Conservation (phyloP, 2,888 invertebrate genomes). For the Hipparchia semele region DNA sequence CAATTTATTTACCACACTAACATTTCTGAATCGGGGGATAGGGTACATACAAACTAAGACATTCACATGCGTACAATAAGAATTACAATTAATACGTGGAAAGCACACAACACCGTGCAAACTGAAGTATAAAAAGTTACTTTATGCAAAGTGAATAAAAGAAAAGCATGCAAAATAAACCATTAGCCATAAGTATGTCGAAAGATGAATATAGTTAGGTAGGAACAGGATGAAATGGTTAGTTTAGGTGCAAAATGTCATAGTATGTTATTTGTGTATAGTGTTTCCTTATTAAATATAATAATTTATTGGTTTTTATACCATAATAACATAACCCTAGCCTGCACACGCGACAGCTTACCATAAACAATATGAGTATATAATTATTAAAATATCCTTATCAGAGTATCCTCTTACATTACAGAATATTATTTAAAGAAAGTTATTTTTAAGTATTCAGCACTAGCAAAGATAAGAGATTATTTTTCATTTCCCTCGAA, state of each 20-base stretch:
- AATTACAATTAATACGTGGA: conserved; percentile 19
- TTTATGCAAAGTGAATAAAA: conserved; percentile 15
- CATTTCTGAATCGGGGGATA: too few relatives aligned
- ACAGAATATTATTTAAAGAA: conserved; percentile 7
- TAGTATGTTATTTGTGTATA: not conserved
- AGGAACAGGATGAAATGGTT: not conserved
- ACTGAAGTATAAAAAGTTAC: conserved; percentile 22
- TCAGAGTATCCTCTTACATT: not conserved
- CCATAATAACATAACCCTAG: conserved; percentile 1
- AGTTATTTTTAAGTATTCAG: conserved; percentile 18
- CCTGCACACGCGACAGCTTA: not conserved
- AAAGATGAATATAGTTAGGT: not conserved
- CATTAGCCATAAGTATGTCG: conserved; percentile 20
- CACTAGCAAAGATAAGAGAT: conserved; percentile 26
- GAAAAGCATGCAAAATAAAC: conserved; percentile 16
- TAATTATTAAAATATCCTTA: not conserved
- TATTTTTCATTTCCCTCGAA: conserved; percentile 6
- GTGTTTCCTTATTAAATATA: not conserved
- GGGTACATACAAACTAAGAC: not conserved
- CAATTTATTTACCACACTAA: too few relatives aligned
- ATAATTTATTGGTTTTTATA: not conserved
- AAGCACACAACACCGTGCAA: conserved; percentile 29
- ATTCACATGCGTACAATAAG: conserved; percentile 22
- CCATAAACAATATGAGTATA: not conserved
- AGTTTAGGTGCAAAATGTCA: not conserved